These are phyloP conservation scores for Oncorhynchus keta DNA, from an alignment of 2,113 vertebrate species.

Conservation along the genomic window DNA sequence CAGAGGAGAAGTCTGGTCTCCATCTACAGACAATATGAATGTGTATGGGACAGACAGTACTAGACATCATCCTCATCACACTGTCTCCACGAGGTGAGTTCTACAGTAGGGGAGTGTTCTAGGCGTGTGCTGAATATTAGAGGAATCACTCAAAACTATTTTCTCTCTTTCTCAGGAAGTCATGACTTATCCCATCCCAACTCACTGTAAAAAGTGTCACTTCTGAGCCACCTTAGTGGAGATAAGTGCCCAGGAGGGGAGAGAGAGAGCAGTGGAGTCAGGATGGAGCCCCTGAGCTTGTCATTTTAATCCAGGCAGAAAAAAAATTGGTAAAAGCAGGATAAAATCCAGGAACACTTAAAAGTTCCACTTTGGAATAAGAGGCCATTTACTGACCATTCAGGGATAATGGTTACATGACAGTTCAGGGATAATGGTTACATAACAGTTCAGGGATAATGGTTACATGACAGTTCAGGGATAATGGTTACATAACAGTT, in stretches of 20 bases:
- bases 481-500: too few species aligned
- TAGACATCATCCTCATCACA: too few species aligned
- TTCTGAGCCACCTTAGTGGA: not conserved
- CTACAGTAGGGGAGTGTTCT: too few species aligned
- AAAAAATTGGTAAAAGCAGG: not conserved
- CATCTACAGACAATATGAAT: too few species aligned
- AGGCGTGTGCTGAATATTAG: too few species aligned
- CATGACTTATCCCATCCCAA: not conserved
- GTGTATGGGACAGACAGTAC: too few species aligned
- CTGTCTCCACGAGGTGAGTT: too few species aligned
- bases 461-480: not conserved
- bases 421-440: too few species aligned
- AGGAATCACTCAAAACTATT: not conserved
- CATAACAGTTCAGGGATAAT: not conserved
- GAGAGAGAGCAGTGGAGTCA: not conserved
- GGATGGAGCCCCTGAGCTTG: not conserved
- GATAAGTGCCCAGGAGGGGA: not conserved
- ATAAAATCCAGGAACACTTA: conserved; percentile 1
- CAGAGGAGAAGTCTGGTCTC: too few species aligned
- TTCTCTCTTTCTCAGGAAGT: not conserved
- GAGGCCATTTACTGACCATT: not conserved
- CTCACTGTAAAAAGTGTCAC: not conserved
- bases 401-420: not conserved
- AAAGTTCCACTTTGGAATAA: conserved; percentile 1
- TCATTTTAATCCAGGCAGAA: conserved; percentile 9